Percentiles rank a stretch among this genome's conserved stretches.
Evolutionary conservation across 2,113 vertebrate species (phyloP).

Genomic region (Vireo altiloquus): DNA sequence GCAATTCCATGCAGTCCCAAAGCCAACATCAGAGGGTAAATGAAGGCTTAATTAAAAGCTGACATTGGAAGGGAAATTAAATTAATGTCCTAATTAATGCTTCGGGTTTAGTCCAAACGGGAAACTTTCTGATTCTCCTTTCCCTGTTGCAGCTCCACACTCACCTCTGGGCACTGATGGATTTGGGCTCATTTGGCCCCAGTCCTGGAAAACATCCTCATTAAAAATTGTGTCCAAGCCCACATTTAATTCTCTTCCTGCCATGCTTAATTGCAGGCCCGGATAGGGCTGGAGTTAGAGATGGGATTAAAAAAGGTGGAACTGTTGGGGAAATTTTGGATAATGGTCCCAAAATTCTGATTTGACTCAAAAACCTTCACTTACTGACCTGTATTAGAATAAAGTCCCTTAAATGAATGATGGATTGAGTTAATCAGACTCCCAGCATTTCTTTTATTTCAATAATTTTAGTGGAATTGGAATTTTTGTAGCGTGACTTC

Average conservation of each 20-base stretch:
- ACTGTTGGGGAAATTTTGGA: background rate
- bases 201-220: slow-evolving; percentile 27
- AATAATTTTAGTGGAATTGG: background rate
- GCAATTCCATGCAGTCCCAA: background rate
- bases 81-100: slow-evolving; percentile 44
- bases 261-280: background rate
- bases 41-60: slow-evolving; percentile 39
- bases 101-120: background rate
- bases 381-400: fast-evolving
- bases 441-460: background rate
- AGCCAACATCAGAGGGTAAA: background rate
- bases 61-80: slow-evolving; percentile 6
- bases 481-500: background rate
- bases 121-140: background rate
- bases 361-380: background rate
- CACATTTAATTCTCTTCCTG: background rate
- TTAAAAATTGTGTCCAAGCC: background rate
- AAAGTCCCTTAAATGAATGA: too few relatives aligned
- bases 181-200: slow-evolving; percentile 26
- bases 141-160: background rate
- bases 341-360: background rate
- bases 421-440: background rate
- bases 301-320: background rate
- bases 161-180: slow-evolving; percentile 6
- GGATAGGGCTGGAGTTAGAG: background rate